These are phyloP conservation scores for Acrocephalus kingi DNA, from an alignment of 2,113 vertebrate genomes.

Conservation along the genomic window DNA sequence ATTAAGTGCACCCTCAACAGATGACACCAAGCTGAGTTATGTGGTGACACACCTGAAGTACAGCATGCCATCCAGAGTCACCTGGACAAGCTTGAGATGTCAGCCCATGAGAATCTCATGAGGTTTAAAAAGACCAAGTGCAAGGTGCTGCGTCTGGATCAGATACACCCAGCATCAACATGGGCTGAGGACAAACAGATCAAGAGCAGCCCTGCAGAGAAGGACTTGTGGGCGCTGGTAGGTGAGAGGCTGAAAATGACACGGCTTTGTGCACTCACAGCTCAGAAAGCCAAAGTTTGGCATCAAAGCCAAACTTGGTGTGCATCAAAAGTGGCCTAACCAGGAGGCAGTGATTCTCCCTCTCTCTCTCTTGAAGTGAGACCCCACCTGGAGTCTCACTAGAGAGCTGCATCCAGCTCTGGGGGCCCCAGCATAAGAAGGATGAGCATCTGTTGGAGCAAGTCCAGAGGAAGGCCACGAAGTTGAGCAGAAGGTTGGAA, in stretches of 20 bases:
- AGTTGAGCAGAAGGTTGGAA: background rate
- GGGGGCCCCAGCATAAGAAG: background rate
- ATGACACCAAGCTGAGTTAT: background rate
- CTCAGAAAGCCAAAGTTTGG: background rate
- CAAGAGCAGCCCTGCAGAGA: background rate
- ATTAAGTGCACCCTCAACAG: background rate
- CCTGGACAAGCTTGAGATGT: background rate
- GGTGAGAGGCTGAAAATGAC: background rate
- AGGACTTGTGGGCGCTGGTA: background rate
- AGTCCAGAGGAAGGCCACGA: background rate
- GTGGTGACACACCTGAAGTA: background rate
- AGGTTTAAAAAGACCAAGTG: background rate
- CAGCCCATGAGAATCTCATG: background rate
- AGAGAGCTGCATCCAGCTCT: background rate
- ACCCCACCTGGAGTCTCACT: too few species aligned
- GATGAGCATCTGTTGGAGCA: background rate
- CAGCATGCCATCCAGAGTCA: background rate
- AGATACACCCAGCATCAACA: too few species aligned
- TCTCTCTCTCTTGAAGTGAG: background rate
- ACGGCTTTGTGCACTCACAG: fast-evolving
- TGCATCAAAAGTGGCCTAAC: background rate
- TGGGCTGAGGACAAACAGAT: background rate
- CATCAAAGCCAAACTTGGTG: background rate
- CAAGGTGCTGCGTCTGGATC: background rate
- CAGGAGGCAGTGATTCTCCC: background rate